Base-by-base conservation (phyloP, 2,797 vertebrate genomes). In the Mustela erminea region DNA sequence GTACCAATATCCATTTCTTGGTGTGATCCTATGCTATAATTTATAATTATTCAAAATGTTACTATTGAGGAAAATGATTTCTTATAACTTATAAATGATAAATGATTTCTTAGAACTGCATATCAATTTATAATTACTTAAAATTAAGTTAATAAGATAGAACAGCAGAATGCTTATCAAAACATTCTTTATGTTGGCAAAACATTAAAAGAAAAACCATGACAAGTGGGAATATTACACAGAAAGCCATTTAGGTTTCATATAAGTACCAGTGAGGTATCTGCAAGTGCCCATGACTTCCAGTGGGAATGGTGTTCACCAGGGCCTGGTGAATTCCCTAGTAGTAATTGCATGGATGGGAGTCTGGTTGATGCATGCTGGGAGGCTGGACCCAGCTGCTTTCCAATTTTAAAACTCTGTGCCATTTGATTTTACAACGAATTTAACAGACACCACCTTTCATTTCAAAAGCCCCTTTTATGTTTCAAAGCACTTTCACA, bases 401-500 rank as follows among this genome's bases (percentile, higher is more conserved):
- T 95, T 92, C 56, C 74, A 89, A 4, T 92, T 87, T 94, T 93
- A 83, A 86, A 94, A 64, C 54, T 87, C 75, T 62, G 49, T 41
- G 64, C 62, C 86, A 83, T 84, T 92, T 88, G 72, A 85, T 75
- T 94, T 88, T 91, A 80, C 49, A 87, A 95, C 43, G 20, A 41
- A 89, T 90, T 93, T 97, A 97, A 95, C 89, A 87, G 93, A 92
- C 4, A 75, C 25, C 32, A 87, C 29, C 38, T 92, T 87, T 97
- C 82, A 77, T 96, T 95, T 94, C 90, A 94, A 97, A 96, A 95
- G 64, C 46, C 52, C 43, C 21, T 90, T 96, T 84, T 93, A 95
- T 75, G 80, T 95, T 96, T 97, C 74, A 97, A 95, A 95, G 62
- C 25, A 75, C 68, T 97, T 97, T 97, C 84, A 87, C 90, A 93